Evolutionary conservation across 2,888 invertebrate species (phyloP), one percentile per base, ranked within the genome.

Genomic region (Agonum fuliginosum): DNA sequence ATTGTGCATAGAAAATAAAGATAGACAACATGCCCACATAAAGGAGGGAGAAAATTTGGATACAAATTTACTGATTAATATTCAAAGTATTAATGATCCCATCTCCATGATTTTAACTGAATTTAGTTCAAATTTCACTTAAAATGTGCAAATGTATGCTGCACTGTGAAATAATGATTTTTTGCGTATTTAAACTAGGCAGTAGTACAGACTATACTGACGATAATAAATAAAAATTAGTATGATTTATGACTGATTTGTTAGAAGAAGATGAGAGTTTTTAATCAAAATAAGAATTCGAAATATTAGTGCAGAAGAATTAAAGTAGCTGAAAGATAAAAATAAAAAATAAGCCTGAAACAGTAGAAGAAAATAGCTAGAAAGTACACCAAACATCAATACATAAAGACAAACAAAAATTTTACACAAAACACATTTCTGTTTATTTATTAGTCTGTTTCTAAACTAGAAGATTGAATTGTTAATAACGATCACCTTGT

Each of bases 171-270:
- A 54, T 54, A 22, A 54, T n/a, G n/a, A n/a, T n/a, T 30, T 30
- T 34, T 8, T 22, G 6, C 20, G 22, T 67, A 22, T 81, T 83
- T 83, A 83, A 86, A 87, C 86, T 82, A 84, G 86, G 85, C 87
- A 86, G 86, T 83, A 84, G 85, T 86, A 86, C 84, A 80, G 86
- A 83, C 19, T 10, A 62, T 69, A 43, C 37, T 58, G 77, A 77
- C 34, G 72, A 14, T 72, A 34, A 72, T 54, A 17, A 43, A 41
- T 41, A 20, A 37, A 48, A 72, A 10, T 22, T 48, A 58, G 43
- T 20, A 65, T 71, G 69, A 78, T 30, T 54, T 12, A 54, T 41
- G 43, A 41, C 5, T 34, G 22, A 34, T 72, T 72, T 34, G 72
- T 72, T 72, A 72, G 72, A 30, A 22, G 58, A 62, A 62, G 58